A percentile compares a stretch with the other conserved stretches of the same genome.
These are phyloP conservation scores for Capromys pilorides DNA, from an alignment of 2,797 vertebrate species.

Conservation along the genomic window DNA sequence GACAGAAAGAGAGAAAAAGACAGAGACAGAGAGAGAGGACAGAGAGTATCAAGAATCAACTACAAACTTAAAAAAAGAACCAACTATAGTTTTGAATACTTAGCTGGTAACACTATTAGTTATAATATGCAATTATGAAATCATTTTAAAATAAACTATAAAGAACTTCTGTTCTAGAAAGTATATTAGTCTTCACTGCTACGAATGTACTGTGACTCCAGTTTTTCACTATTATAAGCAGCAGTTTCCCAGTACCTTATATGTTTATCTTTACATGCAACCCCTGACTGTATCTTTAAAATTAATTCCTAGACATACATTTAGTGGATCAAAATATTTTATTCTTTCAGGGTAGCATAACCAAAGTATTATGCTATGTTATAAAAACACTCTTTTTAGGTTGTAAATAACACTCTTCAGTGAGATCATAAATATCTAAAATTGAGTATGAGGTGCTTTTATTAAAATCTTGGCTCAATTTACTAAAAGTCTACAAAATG, in stretches of 20 bases:
- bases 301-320: neutral
- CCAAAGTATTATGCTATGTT: neutral
- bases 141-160: neutral
- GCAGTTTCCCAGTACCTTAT: neutral
- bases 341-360: slow-evolving; percentile 43
- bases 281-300: neutral
- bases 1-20: too few species aligned
- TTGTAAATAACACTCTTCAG: neutral
- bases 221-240: neutral
- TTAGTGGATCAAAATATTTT: neutral
- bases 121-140: neutral
- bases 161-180: slow-evolving; percentile 30
- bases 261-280: neutral
- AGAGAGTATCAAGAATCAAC: neutral
- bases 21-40: too few species aligned
- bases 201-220: neutral
- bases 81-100: neutral
- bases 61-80: too few species aligned
- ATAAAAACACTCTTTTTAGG: neutral
- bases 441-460: neutral
- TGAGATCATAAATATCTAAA: slow-evolving; percentile 20
- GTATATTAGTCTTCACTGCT: neutral
- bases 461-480: neutral
- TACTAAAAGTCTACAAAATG: slow-evolving; percentile 19
- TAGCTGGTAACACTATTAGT: neutral